Base-by-base conservation (phyloP, 2,113 vertebrate species). In the Hippocampus guttulatus region DNA sequence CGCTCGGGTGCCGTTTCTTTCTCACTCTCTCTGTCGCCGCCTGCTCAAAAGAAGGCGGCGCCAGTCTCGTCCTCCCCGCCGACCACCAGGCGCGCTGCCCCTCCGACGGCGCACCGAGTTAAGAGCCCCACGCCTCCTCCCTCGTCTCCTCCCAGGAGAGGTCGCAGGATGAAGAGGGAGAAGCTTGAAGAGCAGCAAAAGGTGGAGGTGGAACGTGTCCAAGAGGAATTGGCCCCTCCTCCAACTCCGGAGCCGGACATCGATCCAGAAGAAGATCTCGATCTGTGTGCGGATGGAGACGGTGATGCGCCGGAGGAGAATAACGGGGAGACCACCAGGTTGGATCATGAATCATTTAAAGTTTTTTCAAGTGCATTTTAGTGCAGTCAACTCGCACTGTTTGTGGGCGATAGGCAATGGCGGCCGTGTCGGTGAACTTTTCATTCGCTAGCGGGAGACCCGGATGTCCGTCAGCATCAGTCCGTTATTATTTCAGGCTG, bases 161-260 rank as follows among this genome's bases (percentile, higher is more conserved):
- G 92, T 14, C 84, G 91, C 3, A 84, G 87, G 23, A 72, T 92
- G 73, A 93, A 92, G 81, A 90, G 62, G 49, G 91, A 90, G 62
- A 91, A 92, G 67, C 82, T 80, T 0, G 88, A 87, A 57, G 80
- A 85, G 55, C 85, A 51, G 66, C 87, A 67, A 69, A 89, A 91
- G 55, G 70, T 77, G 18, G 89, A 90, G 70, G 78, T 73, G 40
- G 82, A 89, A 21, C 75, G 38, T 30, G 78, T 51, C n/a, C 89
- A 87, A 65, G 91, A 92, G 10, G 88, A 91, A 54, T 77, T 89
- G 47, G 86, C 81, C 21, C 90, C 91, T 1, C 91, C 90, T 55
- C 90, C 89, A 0, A 90, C 89, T 2, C 88, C 88, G 1, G 88
- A 90, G 49, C 86, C 89, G 0, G 87, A 91, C 68, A 66, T 90